Conservation (phyloP, 1,140 invertebrate species). For the Caerostris darwini region DNA sequence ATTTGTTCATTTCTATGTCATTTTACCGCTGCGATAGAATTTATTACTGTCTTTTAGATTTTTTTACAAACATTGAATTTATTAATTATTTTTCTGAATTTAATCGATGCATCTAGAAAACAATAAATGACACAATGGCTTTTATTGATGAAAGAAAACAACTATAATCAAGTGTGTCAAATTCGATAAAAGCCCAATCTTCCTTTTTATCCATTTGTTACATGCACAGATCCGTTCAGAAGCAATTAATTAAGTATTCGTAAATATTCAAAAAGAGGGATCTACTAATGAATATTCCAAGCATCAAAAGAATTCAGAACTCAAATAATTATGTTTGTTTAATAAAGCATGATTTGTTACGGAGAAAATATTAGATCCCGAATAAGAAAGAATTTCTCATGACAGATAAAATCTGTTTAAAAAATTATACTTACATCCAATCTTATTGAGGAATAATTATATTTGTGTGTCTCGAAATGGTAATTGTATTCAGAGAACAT, state of each 20-base stretch:
- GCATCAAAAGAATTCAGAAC: not conserved
- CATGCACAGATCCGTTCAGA: not conserved
- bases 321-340: slow-evolving; percentile 20
- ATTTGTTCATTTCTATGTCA: not conserved
- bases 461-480: not conserved
- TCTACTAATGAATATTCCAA: not conserved
- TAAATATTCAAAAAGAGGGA: not conserved
- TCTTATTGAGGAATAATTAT: not conserved
- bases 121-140: not conserved
- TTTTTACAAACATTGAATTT: slow-evolving; percentile 16
- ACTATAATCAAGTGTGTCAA: slow-evolving; percentile 1
- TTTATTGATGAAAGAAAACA: not conserved
- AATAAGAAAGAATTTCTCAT: not conserved
- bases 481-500: not conserved
- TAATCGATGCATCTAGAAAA: not conserved
- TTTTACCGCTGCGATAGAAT: not conserved
- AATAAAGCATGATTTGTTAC: slow-evolving; percentile 20
- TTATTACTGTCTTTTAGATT: not conserved
- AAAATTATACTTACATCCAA: not conserved
- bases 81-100: slow-evolving; percentile 23
- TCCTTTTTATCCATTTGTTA: not conserved
- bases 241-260: slow-evolving; percentile 6
- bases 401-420: not conserved
- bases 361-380: not conserved
- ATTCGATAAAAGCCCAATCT: slow-evolving; percentile 1